A percentile compares a stretch with the other conserved stretches of the same genome.
Conservation (phyloP, 2,888 invertebrate species). For the Lithodes maja region DNA sequence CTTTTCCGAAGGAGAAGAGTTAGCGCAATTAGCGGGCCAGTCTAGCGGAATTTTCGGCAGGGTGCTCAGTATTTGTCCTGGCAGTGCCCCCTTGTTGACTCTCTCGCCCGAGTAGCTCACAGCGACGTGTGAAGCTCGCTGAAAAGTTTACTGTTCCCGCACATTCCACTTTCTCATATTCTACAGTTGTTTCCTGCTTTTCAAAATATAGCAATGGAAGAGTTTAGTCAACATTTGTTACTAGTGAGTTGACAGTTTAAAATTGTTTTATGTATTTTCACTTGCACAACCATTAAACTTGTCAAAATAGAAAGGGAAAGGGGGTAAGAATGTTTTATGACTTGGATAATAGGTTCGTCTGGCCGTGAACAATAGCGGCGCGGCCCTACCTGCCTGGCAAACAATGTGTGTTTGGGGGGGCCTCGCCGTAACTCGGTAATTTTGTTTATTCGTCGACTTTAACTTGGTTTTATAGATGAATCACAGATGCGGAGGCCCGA, state of each 20-base stretch:
- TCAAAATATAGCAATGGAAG: not conserved
- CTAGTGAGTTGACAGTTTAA: constrained; percentile 7
- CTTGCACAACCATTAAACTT: constrained; percentile 23
- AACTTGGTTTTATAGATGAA: constrained; percentile 57
- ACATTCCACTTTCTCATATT: constrained; percentile 24
- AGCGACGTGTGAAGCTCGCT: constrained; percentile 64
- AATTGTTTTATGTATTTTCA: constrained; percentile 1
- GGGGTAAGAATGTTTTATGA: constrained; percentile 36
- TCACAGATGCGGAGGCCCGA: constrained; percentile 40
- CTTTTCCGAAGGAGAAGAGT: constrained; percentile 45
- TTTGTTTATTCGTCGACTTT: constrained; percentile 53
- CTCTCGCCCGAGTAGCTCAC: constrained; percentile 57
- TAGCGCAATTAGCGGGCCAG: constrained; percentile 56
- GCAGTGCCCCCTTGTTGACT: constrained; percentile 64
- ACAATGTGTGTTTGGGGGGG: constrained; percentile 35
- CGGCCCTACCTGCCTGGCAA: constrained; percentile 52
- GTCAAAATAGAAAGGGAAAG: constrained; percentile 29
- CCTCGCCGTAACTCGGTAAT: constrained; percentile 39
- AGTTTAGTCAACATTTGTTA: not conserved
- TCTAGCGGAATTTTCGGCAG: constrained; percentile 61
- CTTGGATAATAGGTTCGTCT: constrained; percentile 46
- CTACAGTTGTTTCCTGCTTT: not conserved
- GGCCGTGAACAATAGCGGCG: constrained; percentile 56
- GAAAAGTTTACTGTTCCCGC: constrained; percentile 55
- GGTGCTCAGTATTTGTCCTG: constrained; percentile 64